Percentiles rank a stretch among this genome's conserved stretches.
These are phyloP conservation scores for Temnothorax longispinosus DNA, from an alignment of 1,140 invertebrate genomes.

Conservation along the genomic window DNA sequence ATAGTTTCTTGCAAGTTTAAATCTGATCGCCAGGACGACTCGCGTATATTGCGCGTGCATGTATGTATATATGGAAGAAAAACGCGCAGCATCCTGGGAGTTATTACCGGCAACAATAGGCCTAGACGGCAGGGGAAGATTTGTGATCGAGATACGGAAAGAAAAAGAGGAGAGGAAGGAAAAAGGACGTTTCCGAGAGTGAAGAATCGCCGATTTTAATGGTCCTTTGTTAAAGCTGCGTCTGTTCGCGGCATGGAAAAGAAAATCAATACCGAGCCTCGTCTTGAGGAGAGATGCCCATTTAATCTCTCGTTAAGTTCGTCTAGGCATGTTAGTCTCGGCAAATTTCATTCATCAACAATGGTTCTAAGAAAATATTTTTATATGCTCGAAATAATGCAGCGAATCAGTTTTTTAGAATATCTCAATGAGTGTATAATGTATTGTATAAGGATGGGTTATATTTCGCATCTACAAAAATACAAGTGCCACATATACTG, in stretches of 20 bases:
- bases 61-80: conserved; percentile 30
- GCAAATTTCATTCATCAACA: conserved; percentile 14
- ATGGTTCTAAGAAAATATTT: not conserved
- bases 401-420: not conserved
- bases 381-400: not conserved
- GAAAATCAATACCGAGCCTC: conserved; percentile 71
- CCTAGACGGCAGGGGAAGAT: conserved; percentile 57
- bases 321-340: conserved; percentile 32
- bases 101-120: conserved; percentile 64
- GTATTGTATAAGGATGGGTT: not conserved
- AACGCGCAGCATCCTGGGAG: conserved; percentile 30
- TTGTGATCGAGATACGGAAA: conserved; percentile 52
- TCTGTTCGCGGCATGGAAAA: conserved; percentile 52
- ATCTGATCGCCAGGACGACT: conserved; percentile 19
- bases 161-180: conserved; percentile 46
- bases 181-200: conserved; percentile 55
- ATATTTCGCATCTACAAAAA: not conserved
- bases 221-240: conserved; percentile 69
- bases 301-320: conserved; percentile 66
- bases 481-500: not conserved
- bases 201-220: conserved; percentile 74
- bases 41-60: conserved; percentile 15
- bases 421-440: not conserved
- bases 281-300: conserved; percentile 44
- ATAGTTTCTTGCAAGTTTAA: conserved; percentile 6